Conservation (phyloP, 64 coral and sea anemone genomes). For the Actinia equina region DNA sequence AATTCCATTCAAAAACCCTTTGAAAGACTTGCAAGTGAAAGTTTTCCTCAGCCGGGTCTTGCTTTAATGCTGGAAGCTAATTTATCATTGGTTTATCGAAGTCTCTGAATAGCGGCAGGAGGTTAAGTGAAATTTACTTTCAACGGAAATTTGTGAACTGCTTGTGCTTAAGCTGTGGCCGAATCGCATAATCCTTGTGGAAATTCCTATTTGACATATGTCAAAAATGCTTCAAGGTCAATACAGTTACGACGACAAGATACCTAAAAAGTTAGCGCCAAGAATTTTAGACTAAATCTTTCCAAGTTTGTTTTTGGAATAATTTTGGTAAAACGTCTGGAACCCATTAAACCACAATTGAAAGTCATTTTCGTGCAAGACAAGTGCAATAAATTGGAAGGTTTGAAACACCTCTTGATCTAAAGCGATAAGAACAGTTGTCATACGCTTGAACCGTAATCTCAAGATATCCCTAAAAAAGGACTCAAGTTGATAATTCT, state of each 20-base stretch:
- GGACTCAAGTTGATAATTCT: not conserved
- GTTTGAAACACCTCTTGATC: no score
- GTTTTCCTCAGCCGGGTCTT: not conserved
- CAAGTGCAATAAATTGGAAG: no score
- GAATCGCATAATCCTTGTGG: not conserved
- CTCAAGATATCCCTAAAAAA: not conserved
- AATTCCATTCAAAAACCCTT: not conserved
- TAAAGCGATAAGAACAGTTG: no score
- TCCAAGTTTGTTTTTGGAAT: not conserved
- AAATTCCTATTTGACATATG: not conserved
- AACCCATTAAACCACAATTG: no score
- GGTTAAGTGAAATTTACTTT: not conserved
- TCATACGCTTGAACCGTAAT: no score
- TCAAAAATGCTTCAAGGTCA: not conserved
- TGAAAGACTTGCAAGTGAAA: not conserved
- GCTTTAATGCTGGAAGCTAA: not conserved
- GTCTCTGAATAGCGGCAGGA: not conserved
- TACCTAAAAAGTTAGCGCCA: not conserved
- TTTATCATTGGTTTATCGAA: not conserved
- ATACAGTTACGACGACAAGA: not conserved
- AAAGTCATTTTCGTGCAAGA: not conserved
- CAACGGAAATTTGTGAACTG: not conserved
- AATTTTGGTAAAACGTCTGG: no score
- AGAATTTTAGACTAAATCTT: not conserved
- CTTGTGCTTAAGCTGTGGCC: not conserved